A percentile compares a stretch with the other conserved stretches of the same genome.
Conservation (phyloP, 2,797 vertebrate genomes). For the Chaunax sp. region DNA sequence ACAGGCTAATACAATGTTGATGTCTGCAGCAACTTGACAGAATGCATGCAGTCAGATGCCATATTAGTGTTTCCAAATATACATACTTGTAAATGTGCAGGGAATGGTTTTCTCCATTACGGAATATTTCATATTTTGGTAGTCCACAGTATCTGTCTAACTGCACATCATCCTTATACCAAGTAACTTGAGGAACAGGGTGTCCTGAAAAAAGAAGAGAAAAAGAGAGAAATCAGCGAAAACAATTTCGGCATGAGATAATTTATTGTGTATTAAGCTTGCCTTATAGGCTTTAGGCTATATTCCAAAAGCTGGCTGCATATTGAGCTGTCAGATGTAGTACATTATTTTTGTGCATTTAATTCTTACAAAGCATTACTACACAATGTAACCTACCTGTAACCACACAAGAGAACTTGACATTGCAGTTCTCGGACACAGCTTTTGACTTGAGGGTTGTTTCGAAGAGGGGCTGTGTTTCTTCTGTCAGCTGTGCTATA, state of each 20-base stretch:
- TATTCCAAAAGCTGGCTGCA: too few relatives aligned
- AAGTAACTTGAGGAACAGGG: conserved; percentile 91
- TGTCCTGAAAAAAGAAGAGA: conserved; percentile 82
- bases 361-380: background rate
- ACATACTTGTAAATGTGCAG: conserved; percentile 96
- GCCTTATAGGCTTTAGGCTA: too few relatives aligned
- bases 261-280: too few relatives aligned
- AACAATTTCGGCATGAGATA: too few relatives aligned
- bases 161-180: conserved; percentile 97
- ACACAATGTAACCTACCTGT: conserved; percentile 85
- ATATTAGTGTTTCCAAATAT: conserved; percentile 7
- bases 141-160: conserved; percentile 97
- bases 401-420: conserved; percentile 94
- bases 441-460: conserved; percentile 94
- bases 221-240: background rate
- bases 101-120: conserved; percentile 91
- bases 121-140: conserved; percentile 97
- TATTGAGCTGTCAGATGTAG: too few relatives aligned
- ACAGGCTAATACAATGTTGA: too few relatives aligned
- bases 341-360: too few relatives aligned
- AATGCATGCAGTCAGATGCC: background rate
- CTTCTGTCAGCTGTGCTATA: conserved; percentile 95
- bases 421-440: conserved; percentile 91
- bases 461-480: conserved; percentile 94
- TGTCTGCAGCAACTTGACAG: too few relatives aligned